These are phyloP conservation scores for Monochamus alternatus DNA, from an alignment of 2,888 invertebrate species.

Conservation along the genomic window DNA sequence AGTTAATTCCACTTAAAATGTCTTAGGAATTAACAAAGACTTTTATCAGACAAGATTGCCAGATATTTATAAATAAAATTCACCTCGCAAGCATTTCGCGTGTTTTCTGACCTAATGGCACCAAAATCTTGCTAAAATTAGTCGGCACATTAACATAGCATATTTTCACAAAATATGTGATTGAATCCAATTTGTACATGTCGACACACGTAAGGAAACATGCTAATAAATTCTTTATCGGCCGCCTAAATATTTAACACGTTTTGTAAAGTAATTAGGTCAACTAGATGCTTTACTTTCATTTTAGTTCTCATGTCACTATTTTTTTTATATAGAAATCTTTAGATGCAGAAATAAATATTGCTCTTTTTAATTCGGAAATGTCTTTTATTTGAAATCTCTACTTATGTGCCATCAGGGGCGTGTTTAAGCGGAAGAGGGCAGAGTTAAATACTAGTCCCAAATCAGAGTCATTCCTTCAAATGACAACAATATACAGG, in stretches of 20 bases:
- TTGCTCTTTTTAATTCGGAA: too few species aligned
- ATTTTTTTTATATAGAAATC: too few species aligned
- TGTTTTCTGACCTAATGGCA: slow-evolving; percentile 23
- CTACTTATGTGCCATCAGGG: too few species aligned
- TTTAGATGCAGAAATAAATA: too few species aligned
- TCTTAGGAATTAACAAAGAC: background rate
- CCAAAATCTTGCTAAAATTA: slow-evolving; percentile 28
- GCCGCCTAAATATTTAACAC: background rate
- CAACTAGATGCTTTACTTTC: too few species aligned
- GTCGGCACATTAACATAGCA: background rate
- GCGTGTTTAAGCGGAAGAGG: too few species aligned
- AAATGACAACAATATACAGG: too few species aligned
- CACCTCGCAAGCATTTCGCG: background rate
- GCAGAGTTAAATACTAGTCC: too few species aligned
- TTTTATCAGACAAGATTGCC: background rate
- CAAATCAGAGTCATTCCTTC: too few species aligned
- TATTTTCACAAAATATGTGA: slow-evolving; percentile 4
- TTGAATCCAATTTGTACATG: background rate
- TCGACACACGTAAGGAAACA: background rate
- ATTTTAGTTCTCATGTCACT: too few species aligned
- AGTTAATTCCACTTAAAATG: background rate
- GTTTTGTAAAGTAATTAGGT: background rate
- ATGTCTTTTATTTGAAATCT: too few species aligned
- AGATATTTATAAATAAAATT: slow-evolving; percentile 7
- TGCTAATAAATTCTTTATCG: background rate